phyloP scores from a whole-genome alignment of 2,888 invertebrate species.

The Cremastinae sp. region DNA sequence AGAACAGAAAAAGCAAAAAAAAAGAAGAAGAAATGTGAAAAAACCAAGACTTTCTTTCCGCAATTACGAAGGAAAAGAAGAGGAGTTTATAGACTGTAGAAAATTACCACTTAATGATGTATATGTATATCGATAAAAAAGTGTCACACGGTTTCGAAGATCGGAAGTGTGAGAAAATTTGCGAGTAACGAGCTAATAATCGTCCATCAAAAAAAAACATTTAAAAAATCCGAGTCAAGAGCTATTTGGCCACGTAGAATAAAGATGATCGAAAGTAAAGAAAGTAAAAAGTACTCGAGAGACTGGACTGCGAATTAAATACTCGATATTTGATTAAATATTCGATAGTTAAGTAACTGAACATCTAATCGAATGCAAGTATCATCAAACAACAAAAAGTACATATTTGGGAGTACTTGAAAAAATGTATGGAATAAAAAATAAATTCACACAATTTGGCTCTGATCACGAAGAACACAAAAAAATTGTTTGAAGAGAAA shows the following conservation, averaged over 20 bases:
- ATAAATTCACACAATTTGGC: too few species aligned
- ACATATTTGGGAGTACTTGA: too few species aligned
- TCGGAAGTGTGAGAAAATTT: conserved; percentile 24
- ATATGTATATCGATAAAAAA: conserved; percentile 58
- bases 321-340: too few species aligned
- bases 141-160: conserved; percentile 38
- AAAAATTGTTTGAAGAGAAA: too few species aligned
- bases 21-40: conserved; percentile 29
- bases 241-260: conserved; percentile 54
- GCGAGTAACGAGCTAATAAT: conserved; percentile 53
- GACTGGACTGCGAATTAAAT: neutral
- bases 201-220: conserved; percentile 56
- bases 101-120: conserved; percentile 51
- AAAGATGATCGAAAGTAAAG: neutral
- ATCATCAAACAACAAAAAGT: too few species aligned
- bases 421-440: too few species aligned
- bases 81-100: conserved; percentile 51
- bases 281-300: conserved; percentile 16
- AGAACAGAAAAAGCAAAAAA: conserved; percentile 30
- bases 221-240: conserved; percentile 56
- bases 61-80: conserved; percentile 54
- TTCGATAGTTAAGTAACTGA: too few species aligned
- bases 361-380: too few species aligned
- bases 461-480: too few species aligned
- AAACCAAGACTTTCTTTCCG: conserved; percentile 50